These are phyloP conservation scores for Diorhabda elongata DNA, from an alignment of 1,140 invertebrate species.

Conservation along the genomic window DNA sequence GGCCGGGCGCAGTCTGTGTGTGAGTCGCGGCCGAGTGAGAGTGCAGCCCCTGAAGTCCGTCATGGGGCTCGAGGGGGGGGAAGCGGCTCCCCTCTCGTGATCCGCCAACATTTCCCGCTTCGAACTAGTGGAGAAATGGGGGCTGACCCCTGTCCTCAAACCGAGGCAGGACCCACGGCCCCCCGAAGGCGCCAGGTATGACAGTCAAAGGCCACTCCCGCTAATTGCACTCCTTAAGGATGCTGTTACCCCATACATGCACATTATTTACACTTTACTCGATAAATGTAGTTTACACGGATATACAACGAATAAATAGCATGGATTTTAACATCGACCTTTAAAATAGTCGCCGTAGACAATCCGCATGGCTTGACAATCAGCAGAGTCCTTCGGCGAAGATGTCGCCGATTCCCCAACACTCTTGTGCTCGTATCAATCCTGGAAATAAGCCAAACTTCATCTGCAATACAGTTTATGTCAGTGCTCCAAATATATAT, in stretches of 20 bases:
- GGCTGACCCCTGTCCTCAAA: conserved; percentile 90
- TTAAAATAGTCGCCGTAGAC: conserved; percentile 4
- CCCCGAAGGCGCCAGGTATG: conserved; percentile 66
- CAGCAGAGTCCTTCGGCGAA: neutral
- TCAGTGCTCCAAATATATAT: neutral
- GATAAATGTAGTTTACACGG: neutral
- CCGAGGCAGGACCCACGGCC: conserved; percentile 86
- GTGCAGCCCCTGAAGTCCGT: conserved; percentile 42
- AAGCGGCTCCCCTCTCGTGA: conserved; percentile 46
- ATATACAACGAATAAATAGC: neutral
- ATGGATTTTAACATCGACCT: conserved; percentile 15
- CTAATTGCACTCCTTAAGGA: conserved; percentile 23
- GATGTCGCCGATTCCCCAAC: conserved; percentile 2
- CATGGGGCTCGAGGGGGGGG: conserved; percentile 46
- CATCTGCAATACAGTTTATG: conserved; percentile 15
- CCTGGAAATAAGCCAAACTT: conserved; percentile 20
- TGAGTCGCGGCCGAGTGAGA: conserved; percentile 42
- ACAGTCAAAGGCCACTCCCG: conserved; percentile 29
- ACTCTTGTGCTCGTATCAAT: neutral
- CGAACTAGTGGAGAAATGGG: conserved; percentile 93
- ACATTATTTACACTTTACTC: conserved; percentile 4
- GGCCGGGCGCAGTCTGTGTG: conserved; percentile 45
- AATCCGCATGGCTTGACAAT: neutral
- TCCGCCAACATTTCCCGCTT: conserved; percentile 87
- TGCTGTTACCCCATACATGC: conserved; percentile 27